Evolutionary conservation across 2,797 vertebrate species (phyloP).

Genomic region (Danio aesculapii): DNA sequence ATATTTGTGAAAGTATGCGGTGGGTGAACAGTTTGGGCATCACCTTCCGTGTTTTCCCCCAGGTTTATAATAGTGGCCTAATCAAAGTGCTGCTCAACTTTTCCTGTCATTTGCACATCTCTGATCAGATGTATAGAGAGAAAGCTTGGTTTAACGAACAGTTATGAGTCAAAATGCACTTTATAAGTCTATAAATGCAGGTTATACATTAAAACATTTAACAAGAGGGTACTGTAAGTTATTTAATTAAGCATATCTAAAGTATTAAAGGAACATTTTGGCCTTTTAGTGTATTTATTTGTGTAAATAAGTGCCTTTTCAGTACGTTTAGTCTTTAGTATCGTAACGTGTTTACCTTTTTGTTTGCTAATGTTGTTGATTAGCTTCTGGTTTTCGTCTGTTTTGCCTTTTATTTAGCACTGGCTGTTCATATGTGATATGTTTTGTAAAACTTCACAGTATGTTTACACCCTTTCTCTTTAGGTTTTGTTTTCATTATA

Average conservation of each 20-base stretch:
- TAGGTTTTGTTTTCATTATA: slow-evolving; percentile 23
- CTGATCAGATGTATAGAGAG: background rate
- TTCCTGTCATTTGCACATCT: slow-evolving; percentile 21
- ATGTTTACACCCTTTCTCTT: background rate
- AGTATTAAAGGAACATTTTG: background rate
- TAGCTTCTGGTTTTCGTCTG: background rate
- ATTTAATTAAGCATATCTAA: background rate
- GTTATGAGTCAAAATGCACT: background rate
- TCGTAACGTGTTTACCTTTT: background rate
- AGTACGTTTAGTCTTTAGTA: background rate
- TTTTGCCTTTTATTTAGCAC: background rate
- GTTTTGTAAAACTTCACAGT: background rate
- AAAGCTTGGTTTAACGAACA: background rate
- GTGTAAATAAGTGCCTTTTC: background rate
- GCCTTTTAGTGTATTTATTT: background rate
- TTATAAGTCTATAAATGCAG: slow-evolving; percentile 5
- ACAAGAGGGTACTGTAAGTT: background rate
- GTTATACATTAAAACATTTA: slow-evolving; percentile 15
- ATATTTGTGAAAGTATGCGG: slow-evolving; percentile 23
- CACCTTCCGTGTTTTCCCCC: slow-evolving; percentile 35
- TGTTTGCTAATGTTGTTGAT: background rate
- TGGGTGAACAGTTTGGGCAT: background rate
- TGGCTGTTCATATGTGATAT: background rate
- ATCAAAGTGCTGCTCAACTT: slow-evolving; percentile 38
- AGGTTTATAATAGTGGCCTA: slow-evolving; percentile 36